These are phyloP conservation scores for Misgurnus mizolepis DNA, from an alignment of 2,113 vertebrate genomes.

Conservation along the genomic window DNA sequence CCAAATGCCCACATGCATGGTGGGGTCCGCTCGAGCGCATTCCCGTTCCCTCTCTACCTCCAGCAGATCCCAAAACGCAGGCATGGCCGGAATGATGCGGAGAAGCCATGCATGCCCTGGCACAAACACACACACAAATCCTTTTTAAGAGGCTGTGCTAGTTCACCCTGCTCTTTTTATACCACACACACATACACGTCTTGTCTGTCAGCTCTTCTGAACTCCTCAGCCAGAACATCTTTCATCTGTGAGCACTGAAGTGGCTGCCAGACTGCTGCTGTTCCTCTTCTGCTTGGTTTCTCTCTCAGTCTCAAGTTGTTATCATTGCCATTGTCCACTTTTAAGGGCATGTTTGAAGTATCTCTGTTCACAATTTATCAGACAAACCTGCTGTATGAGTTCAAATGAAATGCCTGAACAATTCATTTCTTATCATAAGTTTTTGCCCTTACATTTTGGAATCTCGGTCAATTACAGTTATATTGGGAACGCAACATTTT, in stretches of 20 bases:
- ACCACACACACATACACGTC: not conserved
- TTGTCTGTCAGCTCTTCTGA: slow-evolving; percentile 39
- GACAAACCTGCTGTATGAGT: too few species aligned
- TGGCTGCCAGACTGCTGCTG: slow-evolving; percentile 38
- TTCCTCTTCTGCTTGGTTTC: slow-evolving; percentile 12
- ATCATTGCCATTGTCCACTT: not conserved
- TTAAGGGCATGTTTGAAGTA: not conserved
- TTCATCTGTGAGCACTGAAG: slow-evolving; percentile 30
- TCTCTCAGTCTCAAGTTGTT: slow-evolving; percentile 15
- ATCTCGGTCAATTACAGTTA: not conserved
- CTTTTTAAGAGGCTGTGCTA: slow-evolving; percentile 19
- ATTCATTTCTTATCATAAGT: not conserved
- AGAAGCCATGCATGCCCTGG: slow-evolving; percentile 52
- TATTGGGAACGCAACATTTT: slow-evolving; percentile 39
- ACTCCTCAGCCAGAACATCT: slow-evolving; percentile 45
- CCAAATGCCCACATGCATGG: slow-evolving; percentile 60
- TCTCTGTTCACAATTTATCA: too few species aligned
- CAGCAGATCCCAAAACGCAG: slow-evolving; percentile 57
- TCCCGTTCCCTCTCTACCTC: slow-evolving; percentile 55
- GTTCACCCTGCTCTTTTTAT: slow-evolving; percentile 3
- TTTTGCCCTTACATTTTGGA: slow-evolving; percentile 12
- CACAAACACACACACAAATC: not conserved
- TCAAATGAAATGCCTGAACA: too few species aligned
- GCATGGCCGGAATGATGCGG: slow-evolving; percentile 48
- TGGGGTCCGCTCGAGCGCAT: slow-evolving; percentile 52